These are phyloP conservation scores for Cerastoderma edule DNA, from an alignment of 2,888 invertebrate genomes.

Conservation along the genomic window DNA sequence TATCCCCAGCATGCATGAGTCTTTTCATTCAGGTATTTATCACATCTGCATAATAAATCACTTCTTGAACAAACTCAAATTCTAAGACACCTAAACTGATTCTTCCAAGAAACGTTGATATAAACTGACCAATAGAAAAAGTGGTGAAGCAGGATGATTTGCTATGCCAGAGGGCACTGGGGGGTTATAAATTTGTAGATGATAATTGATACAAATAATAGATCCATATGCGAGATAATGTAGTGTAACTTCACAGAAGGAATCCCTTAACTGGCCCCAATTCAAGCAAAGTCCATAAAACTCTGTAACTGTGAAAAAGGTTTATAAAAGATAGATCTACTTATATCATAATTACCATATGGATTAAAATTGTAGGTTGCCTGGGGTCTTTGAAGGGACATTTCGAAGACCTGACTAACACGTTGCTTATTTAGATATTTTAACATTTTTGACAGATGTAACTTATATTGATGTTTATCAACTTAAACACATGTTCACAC, in stretches of 20 bases:
- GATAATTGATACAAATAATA: slow-evolving; percentile 29
- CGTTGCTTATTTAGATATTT: too few relatives aligned
- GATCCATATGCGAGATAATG: slow-evolving; percentile 17
- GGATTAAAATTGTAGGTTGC: slow-evolving; percentile 51
- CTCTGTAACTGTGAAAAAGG: slow-evolving; percentile 46
- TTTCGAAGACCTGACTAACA: too few relatives aligned
- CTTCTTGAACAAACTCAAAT: too few relatives aligned
- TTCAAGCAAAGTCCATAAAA: slow-evolving; percentile 33
- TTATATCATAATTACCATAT: slow-evolving; percentile 53
- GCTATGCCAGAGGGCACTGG: slow-evolving; percentile 5
- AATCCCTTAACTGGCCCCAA: slow-evolving; percentile 9
- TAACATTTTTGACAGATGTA: too few relatives aligned
- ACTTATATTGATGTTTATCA: too few relatives aligned
- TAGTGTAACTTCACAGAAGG: slow-evolving; percentile 1
- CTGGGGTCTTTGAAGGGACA: slow-evolving; percentile 28
- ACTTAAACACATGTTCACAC: too few relatives aligned
- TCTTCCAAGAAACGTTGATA: too few relatives aligned
- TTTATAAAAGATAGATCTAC: slow-evolving; percentile 39
- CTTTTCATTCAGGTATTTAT: too few relatives aligned
- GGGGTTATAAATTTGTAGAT: slow-evolving; percentile 25
- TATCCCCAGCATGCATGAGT: too few relatives aligned
- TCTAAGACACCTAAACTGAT: too few relatives aligned
- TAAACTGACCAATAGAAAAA: slow-evolving; percentile 10
- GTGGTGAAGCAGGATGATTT: slow-evolving; percentile 2
- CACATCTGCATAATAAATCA: too few relatives aligned